These are phyloP conservation scores for Pedionomus torquatus DNA, from an alignment of 2,113 vertebrate genomes.

Conservation along the genomic window DNA sequence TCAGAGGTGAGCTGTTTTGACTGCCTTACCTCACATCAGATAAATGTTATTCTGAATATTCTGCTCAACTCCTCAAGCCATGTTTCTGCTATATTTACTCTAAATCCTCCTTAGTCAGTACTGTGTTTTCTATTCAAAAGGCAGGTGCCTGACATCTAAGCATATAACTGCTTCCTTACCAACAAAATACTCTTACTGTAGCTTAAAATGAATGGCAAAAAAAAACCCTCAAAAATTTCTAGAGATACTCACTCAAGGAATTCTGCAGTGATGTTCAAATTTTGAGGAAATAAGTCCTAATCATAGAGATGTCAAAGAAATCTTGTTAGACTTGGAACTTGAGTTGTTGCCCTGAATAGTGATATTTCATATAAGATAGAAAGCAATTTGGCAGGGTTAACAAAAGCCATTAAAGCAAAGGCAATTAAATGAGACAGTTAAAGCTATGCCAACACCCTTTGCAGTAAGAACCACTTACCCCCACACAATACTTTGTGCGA, in stretches of 20 bases:
- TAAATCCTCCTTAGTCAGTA: not conserved
- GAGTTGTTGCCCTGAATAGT: constrained; percentile 1
- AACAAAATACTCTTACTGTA: not conserved
- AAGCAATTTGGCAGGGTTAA: constrained; percentile 49
- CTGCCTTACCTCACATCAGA: not conserved
- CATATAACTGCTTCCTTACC: not conserved
- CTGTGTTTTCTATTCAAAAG: not conserved
- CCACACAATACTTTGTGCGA: not conserved
- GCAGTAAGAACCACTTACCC: constrained; percentile 24
- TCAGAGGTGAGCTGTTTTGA: not conserved
- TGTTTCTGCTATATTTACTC: not conserved
- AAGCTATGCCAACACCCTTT: constrained; percentile 12
- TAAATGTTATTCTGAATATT: not conserved
- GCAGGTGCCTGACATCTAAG: not conserved
- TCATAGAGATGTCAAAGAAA: constrained; percentile 38
- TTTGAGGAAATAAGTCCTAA: constrained; percentile 17
- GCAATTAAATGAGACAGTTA: constrained; percentile 49
- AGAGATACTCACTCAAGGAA: not conserved
- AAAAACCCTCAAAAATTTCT: not conserved
- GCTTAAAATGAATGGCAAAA: not conserved
- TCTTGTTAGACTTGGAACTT: constrained; percentile 9
- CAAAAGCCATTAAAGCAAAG: constrained; percentile 44
- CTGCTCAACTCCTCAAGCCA: not conserved
- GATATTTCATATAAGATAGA: constrained; percentile 31
- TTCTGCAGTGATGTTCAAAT: not conserved